Conservation (phyloP, 2,888 invertebrate species). For the Apotomis turbidana region DNA sequence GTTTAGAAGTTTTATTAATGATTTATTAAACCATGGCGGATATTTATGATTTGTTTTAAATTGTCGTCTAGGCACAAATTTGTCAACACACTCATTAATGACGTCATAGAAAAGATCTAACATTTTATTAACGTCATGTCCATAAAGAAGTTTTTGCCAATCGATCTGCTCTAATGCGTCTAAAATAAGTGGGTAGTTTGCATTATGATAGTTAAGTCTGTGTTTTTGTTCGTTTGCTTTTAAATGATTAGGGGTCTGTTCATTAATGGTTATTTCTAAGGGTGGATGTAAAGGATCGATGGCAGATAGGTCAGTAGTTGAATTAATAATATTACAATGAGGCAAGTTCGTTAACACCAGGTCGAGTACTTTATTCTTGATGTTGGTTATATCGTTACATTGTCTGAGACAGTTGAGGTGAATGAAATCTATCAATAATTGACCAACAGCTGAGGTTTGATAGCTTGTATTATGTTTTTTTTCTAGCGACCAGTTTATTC, state of each 20-base stretch:
- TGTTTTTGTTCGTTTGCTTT: too few species aligned
- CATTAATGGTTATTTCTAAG: constrained; percentile 2
- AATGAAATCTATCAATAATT: constrained; percentile 6
- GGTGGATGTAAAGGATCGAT: constrained; percentile 33
- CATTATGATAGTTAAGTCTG: too few species aligned
- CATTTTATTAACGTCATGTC: too few species aligned
- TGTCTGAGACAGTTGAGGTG: constrained; percentile 20
- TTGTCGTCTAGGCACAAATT: constrained; percentile 27
- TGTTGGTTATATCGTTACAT: constrained; percentile 30
- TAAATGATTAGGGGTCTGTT: background rate
- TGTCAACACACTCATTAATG: constrained; percentile 17
- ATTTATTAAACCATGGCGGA: constrained; percentile 36
- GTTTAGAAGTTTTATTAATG: constrained; percentile 28
- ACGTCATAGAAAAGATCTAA: constrained; percentile 1
- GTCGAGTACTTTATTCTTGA: constrained; percentile 26
- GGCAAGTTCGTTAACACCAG: constrained; percentile 27
- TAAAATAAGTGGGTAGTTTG: too few species aligned
- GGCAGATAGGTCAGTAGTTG: constrained; percentile 9
- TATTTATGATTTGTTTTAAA: constrained; percentile 2
- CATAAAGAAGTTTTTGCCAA: too few species aligned
- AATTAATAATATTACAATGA: constrained; percentile 1
- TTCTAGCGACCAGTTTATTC: background rate
- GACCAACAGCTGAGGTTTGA: background rate
- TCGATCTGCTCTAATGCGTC: too few species aligned
- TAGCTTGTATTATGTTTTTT: background rate